phyloP scores from a whole-genome alignment of 2,888 invertebrate genomes.

The Drosophila limbata region DNA sequence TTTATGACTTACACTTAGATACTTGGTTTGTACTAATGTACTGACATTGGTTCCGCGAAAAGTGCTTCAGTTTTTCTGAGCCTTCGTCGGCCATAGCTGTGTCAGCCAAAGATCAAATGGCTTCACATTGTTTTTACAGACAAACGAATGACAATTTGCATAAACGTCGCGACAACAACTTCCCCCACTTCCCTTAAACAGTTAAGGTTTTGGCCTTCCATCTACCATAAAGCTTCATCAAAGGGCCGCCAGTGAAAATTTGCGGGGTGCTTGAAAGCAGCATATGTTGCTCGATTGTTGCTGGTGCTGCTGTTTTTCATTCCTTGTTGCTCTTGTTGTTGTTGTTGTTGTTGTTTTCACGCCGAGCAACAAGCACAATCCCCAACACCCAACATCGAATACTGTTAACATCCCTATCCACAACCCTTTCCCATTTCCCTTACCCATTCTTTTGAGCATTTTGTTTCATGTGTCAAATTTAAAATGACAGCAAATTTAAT shows the following conservation, averaged over 20 bases:
- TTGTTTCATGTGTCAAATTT: slow-evolving; percentile 81
- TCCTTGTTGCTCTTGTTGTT: slow-evolving; percentile 14
- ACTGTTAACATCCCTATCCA: slow-evolving; percentile 24
- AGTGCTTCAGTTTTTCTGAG: neutral
- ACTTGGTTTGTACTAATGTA: neutral
- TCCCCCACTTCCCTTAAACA: neutral
- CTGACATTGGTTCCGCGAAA: slow-evolving; percentile 3
- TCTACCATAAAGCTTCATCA: slow-evolving; percentile 24
- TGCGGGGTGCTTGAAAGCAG: slow-evolving; percentile 39
- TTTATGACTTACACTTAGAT: neutral
- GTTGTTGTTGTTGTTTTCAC: slow-evolving; percentile 59
- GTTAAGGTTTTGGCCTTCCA: neutral
- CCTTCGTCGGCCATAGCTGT: slow-evolving; percentile 5
- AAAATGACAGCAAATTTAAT: slow-evolving; percentile 83
- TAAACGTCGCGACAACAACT: slow-evolving; percentile 55
- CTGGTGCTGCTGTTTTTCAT: slow-evolving; percentile 18
- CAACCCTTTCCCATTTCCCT: slow-evolving; percentile 5
- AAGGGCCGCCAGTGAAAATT: slow-evolving; percentile 27
- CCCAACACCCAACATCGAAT: slow-evolving; percentile 8
- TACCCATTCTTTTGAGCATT: slow-evolving; percentile 39
- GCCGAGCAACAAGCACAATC: slow-evolving; percentile 37
- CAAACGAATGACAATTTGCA: slow-evolving; percentile 69
- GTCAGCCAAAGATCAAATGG: slow-evolving; percentile 59
- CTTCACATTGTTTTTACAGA: slow-evolving; percentile 62
- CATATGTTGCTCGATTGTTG: slow-evolving; percentile 37